Evolutionary conservation across 2,113 vertebrate genomes (phyloP).

Genomic region (Melozone crissalis): DNA sequence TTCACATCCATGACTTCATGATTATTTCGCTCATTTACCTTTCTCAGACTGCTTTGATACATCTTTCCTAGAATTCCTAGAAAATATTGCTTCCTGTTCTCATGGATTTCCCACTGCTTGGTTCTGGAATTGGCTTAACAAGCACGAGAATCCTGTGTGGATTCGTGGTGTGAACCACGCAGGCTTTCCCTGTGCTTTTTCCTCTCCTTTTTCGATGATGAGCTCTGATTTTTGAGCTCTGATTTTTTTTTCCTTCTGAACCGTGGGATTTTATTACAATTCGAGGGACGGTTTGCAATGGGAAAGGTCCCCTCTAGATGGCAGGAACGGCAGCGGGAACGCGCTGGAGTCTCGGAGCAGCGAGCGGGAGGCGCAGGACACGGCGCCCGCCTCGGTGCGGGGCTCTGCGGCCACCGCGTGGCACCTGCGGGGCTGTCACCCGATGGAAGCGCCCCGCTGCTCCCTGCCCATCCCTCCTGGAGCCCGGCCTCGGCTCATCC

Average conservation of each 20-base stretch:
- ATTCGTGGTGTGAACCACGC: background rate
- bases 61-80: too few relatives aligned
- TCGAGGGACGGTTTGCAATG: background rate
- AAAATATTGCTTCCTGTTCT: too few relatives aligned
- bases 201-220: background rate
- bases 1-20: background rate
- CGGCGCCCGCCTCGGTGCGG: background rate
- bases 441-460: background rate
- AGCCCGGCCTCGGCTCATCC: background rate
- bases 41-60: background rate
- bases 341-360: accelerated
- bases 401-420: background rate
- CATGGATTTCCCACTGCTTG: accelerated
- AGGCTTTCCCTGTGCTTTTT: background rate
- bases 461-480: background rate
- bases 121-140: background rate
- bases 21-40: background rate
- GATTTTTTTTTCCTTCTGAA: background rate
- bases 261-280: accelerated
- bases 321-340: background rate
- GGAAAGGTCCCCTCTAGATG: conserved; percentile 43
- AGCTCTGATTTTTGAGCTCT: background rate
- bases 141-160: background rate
- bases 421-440: background rate
- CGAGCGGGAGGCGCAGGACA: background rate